Evolutionary conservation across 1,140 invertebrate species (phyloP), one percentile per base, ranked within the genome.

Genomic region (Lysiphlebus fabarum): DNA sequence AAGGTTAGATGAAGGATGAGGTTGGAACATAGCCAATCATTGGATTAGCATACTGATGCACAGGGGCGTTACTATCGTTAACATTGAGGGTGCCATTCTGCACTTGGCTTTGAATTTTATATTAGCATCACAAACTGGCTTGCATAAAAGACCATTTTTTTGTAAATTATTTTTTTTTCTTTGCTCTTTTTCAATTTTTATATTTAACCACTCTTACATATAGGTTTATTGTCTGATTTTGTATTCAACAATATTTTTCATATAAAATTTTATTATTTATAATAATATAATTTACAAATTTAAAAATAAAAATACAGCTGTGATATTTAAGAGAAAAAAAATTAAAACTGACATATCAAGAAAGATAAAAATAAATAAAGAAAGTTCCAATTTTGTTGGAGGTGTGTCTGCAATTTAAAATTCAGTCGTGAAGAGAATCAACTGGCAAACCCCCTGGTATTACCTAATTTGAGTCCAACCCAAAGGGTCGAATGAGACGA

Each of bases 21-120:
- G 69, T 71, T 73, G 69, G 70, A 77, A 73, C 74, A 76, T 75
- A 75, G 76, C 76, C 74, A 77, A 78, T 77, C 77, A 76, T 77
- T 69, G 74, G 74, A 78, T 78, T 79, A 78, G 74, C 74, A 77
- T 76, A 79, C 74, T 74, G 75, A 78, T 76, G 76, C 72, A 75
- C 69, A 68, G 69, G 69, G 71, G 71, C 70, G 77, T 72, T 70
- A 69, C 75, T 68, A 71, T 70, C 68, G 74, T 73, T 75, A 76
- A 67, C 71, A 66, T 70, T 67, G 64, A 71, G 71, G 71, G 71
- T 72, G 68, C 72, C 70, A 74, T 73, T 76, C 70, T 54, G 41
- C 44, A 50, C 70, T 65, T 60, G 70, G 71, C 70, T 76, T 73
- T 75, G 72, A 76, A 76, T 74, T 75, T 76, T 71, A 72, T 75